These are phyloP conservation scores for Numida meleagris DNA, from an alignment of 2,113 vertebrate species.

Conservation along the genomic window DNA sequence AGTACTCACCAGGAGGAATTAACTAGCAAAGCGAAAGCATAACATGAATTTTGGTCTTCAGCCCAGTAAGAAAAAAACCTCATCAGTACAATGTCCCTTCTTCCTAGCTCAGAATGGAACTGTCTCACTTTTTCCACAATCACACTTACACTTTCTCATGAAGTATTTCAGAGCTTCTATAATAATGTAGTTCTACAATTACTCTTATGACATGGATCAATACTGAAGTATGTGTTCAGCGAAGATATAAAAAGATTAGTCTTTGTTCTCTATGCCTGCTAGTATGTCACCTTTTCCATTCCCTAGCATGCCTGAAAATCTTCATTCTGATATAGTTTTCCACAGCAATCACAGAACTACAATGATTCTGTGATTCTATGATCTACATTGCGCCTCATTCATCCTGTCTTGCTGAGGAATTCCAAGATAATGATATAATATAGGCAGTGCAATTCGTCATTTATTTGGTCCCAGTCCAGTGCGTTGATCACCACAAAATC, in stretches of 20 bases:
- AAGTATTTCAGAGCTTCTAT: background rate
- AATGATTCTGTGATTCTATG: background rate
- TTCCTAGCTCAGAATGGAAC: background rate
- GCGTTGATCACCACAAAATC: background rate
- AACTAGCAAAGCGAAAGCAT: background rate
- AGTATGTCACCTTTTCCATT: background rate
- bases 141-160: background rate
- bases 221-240: background rate
- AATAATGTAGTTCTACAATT: background rate
- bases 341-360: background rate
- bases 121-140: background rate
- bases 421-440: background rate
- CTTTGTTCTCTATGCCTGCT: background rate
- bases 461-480: background rate
- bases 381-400: background rate
- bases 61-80: background rate
- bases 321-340: background rate
- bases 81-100: background rate
- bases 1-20: background rate
- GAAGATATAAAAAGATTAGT: background rate
- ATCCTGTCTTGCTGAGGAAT: background rate
- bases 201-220: background rate
- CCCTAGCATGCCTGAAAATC: background rate
- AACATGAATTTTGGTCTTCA: background rate
- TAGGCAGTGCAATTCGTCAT: background rate